Base-by-base conservation (phyloP, 2,113 vertebrate species). In the Gadus chalcogrammus region DNA sequence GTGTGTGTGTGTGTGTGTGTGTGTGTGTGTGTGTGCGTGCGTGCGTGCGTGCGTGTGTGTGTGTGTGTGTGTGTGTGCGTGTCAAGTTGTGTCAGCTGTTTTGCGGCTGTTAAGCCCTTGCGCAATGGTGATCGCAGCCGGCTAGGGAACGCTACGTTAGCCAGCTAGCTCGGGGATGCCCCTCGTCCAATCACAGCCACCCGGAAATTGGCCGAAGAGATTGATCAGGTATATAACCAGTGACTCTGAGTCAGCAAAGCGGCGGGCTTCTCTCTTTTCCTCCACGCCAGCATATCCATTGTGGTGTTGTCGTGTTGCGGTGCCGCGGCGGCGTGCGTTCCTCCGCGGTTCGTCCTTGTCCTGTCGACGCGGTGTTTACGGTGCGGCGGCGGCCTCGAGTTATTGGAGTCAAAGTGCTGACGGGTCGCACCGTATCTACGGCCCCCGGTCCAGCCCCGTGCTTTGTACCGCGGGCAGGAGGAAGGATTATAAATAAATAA, bases 91-190 rank as follows among this genome's bases (percentile, higher is more conserved):
- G 84, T 89, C 88, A 89, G 88, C 88, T 86, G 71, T 88, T 89
- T 89, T 85, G 84, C 69, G 81, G 83, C 88, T 85, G 83, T 88
- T 89, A 88, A 89, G 88, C 80, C 80, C 84, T 77, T 88, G 86
- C 86, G 86, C 85, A 86, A 88, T 86, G 84, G 84, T 88, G 84
- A 84, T n/a, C 82, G 76, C 71, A 66, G 74, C 79, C 75, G 76
- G 76, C 86, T 70, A 81, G 86, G 86, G 88, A 86, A 78, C 85
- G 42, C 42, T 48, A 48, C 84, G 48, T 84, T 85, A 84, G 82
- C 83, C 82, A 82, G 79, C 35, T 18, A 18, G 28, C 81, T 81
- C n/a, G 66, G 83, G 80, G 85, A 84, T 58, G 28, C 70, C 42
- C 42, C 42, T 48, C 42, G 42, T 12, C 42, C 42, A 48, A 48